Conservation (phyloP, 2,113 vertebrate genomes). For the Chinchilla lanigera region DNA sequence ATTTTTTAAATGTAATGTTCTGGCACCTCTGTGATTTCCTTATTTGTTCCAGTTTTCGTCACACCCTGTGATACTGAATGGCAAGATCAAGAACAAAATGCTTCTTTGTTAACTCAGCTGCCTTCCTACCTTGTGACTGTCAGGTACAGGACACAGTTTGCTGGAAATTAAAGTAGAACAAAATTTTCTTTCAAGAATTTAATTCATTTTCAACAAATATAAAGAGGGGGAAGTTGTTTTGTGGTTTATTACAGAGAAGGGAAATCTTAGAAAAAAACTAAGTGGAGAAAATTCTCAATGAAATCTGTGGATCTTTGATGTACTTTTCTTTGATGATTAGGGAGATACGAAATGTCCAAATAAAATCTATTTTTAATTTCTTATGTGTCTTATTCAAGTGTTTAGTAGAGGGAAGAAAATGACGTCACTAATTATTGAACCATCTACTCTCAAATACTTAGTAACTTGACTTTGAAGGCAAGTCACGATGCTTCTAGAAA, state of each 20-base stretch:
- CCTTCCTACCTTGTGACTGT: conserved; percentile 55
- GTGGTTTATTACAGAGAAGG: conserved; percentile 20
- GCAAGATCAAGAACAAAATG: conserved; percentile 67
- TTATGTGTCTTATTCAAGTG: neutral
- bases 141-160: conserved; percentile 5
- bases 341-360: conserved; percentile 50
- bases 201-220: conserved; percentile 26
- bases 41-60: conserved; percentile 80
- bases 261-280: neutral
- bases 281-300: conserved; percentile 52
- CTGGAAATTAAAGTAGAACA: conserved; percentile 54
- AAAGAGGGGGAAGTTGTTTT: conserved; percentile 19
- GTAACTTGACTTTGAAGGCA: conserved; percentile 47
- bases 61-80: conserved; percentile 72
- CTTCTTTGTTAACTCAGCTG: conserved; percentile 17
- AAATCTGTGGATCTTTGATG: conserved; percentile 51
- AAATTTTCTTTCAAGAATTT: conserved; percentile 32
- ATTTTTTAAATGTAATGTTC: conserved; percentile 78
- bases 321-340: conserved; percentile 47
- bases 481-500: conserved; percentile 43
- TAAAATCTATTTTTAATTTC: neutral
- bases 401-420: neutral
- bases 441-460: conserved; percentile 36
- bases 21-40: conserved; percentile 75
- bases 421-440: conserved; percentile 1